Percentiles rank a stretch among this genome's conserved stretches.
Conservation (phyloP, 2,888 invertebrate genomes). For the Zele albiditarsus region DNA sequence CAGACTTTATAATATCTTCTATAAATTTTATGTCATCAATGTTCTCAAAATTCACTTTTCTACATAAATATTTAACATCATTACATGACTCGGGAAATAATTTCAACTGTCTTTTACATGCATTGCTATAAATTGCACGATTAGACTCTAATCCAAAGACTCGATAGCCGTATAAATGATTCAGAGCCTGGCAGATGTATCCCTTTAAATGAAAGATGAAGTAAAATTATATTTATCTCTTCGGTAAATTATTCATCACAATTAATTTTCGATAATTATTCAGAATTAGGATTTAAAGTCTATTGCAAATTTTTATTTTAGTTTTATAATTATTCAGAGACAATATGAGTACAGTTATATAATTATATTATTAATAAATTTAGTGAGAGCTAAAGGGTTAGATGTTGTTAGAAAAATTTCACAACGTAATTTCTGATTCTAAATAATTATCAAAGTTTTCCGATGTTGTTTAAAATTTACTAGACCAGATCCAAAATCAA, state of each 20-base stretch:
- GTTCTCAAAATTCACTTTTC: conserved; percentile 75
- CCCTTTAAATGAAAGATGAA: conserved; percentile 75
- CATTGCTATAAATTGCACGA: conserved; percentile 75
- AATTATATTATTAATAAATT: too few relatives aligned
- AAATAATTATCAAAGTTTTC: conserved; percentile 7
- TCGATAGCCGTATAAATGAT: conserved; percentile 75
- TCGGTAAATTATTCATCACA: background rate
- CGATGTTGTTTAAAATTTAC: conserved; percentile 72
- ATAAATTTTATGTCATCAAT: conserved; percentile 70
- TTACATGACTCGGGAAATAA: conserved; percentile 75
- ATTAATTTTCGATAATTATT: too few relatives aligned
- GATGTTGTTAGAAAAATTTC: too few relatives aligned
- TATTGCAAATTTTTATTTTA: too few relatives aligned
- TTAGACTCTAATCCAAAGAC: conserved; percentile 83
- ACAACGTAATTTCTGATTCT: too few relatives aligned
- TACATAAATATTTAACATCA: conserved; percentile 77
- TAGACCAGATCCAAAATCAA: conserved; percentile 85
- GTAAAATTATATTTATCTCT: background rate
- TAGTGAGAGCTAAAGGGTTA: too few relatives aligned
- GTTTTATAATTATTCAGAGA: too few relatives aligned
- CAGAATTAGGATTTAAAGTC: too few relatives aligned
- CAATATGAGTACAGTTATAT: too few relatives aligned
- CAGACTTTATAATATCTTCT: conserved; percentile 61
- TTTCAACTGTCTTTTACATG: conserved; percentile 76
- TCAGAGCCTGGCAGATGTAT: conserved; percentile 81